Evolutionary conservation across 2,113 vertebrate genomes (phyloP), one percentile per base, ranked within the genome.

Genomic region (Prinia subflava): DNA sequence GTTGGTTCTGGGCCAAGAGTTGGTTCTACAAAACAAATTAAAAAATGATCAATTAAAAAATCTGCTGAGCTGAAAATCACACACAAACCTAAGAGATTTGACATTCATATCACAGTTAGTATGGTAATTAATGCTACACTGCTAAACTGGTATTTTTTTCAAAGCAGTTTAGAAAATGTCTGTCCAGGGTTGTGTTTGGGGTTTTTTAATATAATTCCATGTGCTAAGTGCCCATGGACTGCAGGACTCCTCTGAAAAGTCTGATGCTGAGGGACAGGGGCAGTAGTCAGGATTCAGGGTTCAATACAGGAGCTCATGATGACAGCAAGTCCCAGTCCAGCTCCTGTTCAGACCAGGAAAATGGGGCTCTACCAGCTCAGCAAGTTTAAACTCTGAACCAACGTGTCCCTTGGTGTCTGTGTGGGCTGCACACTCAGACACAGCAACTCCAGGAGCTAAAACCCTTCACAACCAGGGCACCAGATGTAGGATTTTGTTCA

Each of bases 1-100:
- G 60, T 96, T 81, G 90, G 92, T 91, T 95, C 97, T 89, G 97
- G 96, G 87, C 93, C 85, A 44, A 33, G 87, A 63, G 95, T 97
- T 87, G 93, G 50, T 97, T 98, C 98, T 98, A 82, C 92, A 96
- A 97, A 96, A 96, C 67, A 97, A 97, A 97, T 86, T 86, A 37
- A 73, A 89, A 93, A 92, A 84, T 16, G 0, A 49, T 94, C 94
- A 93, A 85, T 88, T 94, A 92, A 96, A 95, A 93, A 87, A 81
- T 69, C 87, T 27, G 25, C 22, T 42, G 15, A 57, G 56, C 21
- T 77, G 62, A 56, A 88, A 83, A 75, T n/a, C 42, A 55, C 77
- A 83, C 63, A 81, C 44, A 87, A 57, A 63, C 7, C 3, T 15
- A 37, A 70, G 49, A 90, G 37, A 71, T 27, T 25, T 53, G 30